A percentile compares a stretch with the other conserved stretches of the same genome.
Conservation (phyloP, 2,113 vertebrate genomes). For the Carollia perspicillata region DNA sequence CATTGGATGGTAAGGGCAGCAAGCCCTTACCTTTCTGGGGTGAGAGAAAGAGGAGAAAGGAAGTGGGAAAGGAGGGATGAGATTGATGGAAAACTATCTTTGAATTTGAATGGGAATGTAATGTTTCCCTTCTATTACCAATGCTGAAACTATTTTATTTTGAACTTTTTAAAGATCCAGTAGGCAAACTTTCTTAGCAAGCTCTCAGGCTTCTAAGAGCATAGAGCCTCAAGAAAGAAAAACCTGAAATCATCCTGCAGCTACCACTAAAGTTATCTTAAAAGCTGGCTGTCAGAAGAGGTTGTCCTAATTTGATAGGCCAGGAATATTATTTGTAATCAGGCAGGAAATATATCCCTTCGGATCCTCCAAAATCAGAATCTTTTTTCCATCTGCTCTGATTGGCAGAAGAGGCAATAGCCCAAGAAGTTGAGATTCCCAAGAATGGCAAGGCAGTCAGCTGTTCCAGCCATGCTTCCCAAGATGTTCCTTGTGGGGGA, state of each 20-base stretch:
- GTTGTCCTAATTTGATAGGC: background rate
- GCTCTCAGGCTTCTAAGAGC: background rate
- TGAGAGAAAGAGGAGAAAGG: background rate
- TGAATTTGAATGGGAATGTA: background rate
- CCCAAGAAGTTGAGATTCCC: background rate
- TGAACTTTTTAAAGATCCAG: background rate
- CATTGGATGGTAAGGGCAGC: background rate
- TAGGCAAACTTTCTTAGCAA: background rate
- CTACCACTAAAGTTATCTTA: background rate
- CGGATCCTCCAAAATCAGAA: background rate
- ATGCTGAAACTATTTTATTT: background rate
- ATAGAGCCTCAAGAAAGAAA: background rate
- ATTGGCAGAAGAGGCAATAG: background rate
- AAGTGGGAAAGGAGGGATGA: background rate
- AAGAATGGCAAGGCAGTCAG: background rate
- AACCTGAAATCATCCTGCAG: background rate
- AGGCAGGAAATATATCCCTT: background rate
- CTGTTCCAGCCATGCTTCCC: background rate
- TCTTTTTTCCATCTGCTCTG: background rate
- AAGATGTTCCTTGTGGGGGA: background rate
- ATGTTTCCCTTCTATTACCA: background rate
- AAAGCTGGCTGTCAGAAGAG: background rate
- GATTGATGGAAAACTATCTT: background rate
- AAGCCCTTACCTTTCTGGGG: background rate
- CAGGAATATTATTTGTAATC: background rate